Base-by-base conservation (phyloP, 1,140 invertebrate species). In the Zaprionus gabonicus region DNA sequence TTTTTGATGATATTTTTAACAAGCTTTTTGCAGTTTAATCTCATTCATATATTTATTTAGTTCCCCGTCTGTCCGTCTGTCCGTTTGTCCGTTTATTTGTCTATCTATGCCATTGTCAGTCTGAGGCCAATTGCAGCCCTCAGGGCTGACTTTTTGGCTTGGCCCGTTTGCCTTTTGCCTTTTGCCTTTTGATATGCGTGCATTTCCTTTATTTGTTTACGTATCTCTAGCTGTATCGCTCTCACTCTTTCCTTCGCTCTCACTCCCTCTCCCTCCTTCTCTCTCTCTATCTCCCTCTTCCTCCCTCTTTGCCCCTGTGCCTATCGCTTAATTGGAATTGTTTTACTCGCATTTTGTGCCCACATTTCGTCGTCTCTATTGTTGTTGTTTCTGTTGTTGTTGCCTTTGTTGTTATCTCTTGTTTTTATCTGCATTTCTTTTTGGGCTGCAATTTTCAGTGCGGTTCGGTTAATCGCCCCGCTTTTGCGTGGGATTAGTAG, bases 321-420 rank as follows among this genome's bases (percentile, higher is more conserved):
- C 74, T 88, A 73, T 87, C 65, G 55, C 78, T 64, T 85, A 81
- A 90, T 90, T 74, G 85, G 81, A 85, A 85, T 81, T 78, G 74
- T 83, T 87, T 81, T 88, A 73, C 66, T 82, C 77, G 41, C 71
- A 70, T 87, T 87, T 84, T 59, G 55, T 41, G 62, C 65, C 84
- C 78, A 75, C 76, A 81, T 78, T 67, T 68, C 38, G 70, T 73
- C 36, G 83, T 71, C 58, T 55, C 71, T 79, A 67, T 62, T 76
- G 57, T 55, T 64, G 28, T 28, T 70, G 41, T 57, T 66, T 36
- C 1, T 27, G 23, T 23, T 23, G 23, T 23, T 23, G 23, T 51
- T 58, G 58, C 36, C 46, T 60, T 38, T 65, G 77, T 38, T 65
- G 77, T 66, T 86, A 86, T 86, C 84, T 83, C 53, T 76, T 78